A percentile compares a stretch with the other conserved stretches of the same genome.
Conservation (phyloP, 2,888 invertebrate species). For the Agyllia agylla region DNA sequence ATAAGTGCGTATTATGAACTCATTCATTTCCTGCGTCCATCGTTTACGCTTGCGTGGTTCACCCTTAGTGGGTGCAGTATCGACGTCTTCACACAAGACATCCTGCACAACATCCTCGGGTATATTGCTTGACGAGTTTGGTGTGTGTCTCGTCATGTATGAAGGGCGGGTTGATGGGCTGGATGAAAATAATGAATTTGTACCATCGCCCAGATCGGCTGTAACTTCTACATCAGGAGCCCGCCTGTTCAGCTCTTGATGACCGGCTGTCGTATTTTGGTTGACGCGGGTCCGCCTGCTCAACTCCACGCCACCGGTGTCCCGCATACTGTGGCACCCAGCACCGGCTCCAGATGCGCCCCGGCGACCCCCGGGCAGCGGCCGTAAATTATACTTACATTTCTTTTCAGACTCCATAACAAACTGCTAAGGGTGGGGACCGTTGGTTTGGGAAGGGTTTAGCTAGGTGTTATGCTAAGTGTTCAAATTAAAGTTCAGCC, state of each 20-base stretch:
- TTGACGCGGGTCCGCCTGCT: constrained; percentile 1
- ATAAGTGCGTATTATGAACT: not conserved
- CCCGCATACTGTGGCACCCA: constrained; percentile 22
- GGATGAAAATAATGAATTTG: too few species aligned
- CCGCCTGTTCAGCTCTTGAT: too few species aligned
- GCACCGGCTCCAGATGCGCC: constrained; percentile 52
- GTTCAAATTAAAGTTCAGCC: too few species aligned
- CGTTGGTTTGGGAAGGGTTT: not conserved
- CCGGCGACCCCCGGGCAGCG: constrained; percentile 60
- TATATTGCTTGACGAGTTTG: too few species aligned
- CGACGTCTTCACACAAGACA: not conserved
- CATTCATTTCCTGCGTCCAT: not conserved
- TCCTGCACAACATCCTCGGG: not conserved
- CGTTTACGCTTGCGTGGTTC: not conserved
- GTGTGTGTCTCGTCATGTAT: too few species aligned
- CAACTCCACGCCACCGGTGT: constrained; percentile 14
- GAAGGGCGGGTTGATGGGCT: too few species aligned
- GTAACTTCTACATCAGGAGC: too few species aligned
- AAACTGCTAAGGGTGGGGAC: not conserved
- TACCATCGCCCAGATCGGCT: too few species aligned
- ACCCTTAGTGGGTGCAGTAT: not conserved
- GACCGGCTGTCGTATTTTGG: constrained; percentile 2
- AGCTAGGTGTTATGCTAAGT: not conserved
- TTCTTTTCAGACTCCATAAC: not conserved
- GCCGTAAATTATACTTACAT: constrained; percentile 28